These are phyloP conservation scores for Rhinolophus ferrumequinum DNA, from an alignment of 2,113 vertebrate species.

Conservation along the genomic window DNA sequence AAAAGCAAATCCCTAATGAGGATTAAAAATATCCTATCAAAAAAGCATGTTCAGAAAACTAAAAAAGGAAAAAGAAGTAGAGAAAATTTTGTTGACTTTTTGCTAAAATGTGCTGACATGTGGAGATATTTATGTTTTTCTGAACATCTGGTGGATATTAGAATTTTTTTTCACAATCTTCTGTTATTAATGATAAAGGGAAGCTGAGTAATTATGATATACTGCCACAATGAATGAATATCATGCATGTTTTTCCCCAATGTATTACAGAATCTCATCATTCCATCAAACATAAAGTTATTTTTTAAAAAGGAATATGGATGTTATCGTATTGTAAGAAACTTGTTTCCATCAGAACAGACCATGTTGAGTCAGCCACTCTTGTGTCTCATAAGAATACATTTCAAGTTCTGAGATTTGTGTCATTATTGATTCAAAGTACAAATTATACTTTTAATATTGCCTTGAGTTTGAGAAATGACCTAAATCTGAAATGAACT, in stretches of 20 bases:
- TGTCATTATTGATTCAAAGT: slow-evolving; percentile 65
- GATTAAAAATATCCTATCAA: slow-evolving; percentile 78
- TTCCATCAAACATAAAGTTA: slow-evolving; percentile 77
- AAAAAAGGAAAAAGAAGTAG: slow-evolving; percentile 65
- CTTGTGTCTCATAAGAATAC: slow-evolving; percentile 69
- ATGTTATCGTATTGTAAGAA: slow-evolving; percentile 80
- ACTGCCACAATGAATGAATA: slow-evolving; percentile 76
- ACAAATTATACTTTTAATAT: slow-evolving; percentile 51
- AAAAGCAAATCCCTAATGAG: slow-evolving; percentile 72
- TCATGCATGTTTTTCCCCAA: slow-evolving; percentile 52
- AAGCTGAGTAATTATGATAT: slow-evolving; percentile 81
- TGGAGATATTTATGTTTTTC: slow-evolving; percentile 82
- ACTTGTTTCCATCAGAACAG: slow-evolving; percentile 81
- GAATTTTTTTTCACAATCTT: slow-evolving; percentile 82
- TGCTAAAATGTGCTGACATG: slow-evolving; percentile 82
- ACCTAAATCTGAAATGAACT: neutral
- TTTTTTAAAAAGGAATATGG: slow-evolving; percentile 80
- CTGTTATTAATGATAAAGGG: slow-evolving; percentile 85
- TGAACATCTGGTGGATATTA: slow-evolving; percentile 86
- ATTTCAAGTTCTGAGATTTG: slow-evolving; percentile 76
- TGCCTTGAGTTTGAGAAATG: slow-evolving; percentile 45
- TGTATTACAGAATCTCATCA: slow-evolving; percentile 78
- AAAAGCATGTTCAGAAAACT: slow-evolving; percentile 63
- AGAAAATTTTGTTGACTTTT: slow-evolving; percentile 75
- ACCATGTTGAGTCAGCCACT: slow-evolving; percentile 75